Evolutionary conservation across 2,113 vertebrate species (phyloP), one percentile per base, ranked within the genome.

Genomic region (Oenanthe melanoleuca): DNA sequence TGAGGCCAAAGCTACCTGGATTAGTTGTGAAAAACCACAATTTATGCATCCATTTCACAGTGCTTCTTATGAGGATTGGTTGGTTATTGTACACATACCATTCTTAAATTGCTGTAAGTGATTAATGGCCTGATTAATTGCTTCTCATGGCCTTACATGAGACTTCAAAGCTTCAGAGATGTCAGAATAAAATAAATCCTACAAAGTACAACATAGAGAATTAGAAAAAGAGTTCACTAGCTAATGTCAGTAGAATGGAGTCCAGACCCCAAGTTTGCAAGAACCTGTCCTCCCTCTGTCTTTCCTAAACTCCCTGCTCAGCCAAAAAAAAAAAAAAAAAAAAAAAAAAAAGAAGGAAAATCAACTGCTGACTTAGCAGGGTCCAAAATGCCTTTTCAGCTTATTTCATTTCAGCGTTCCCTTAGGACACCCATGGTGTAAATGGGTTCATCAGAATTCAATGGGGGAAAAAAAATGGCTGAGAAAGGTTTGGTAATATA

Each of bases 361-460:
- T 23, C 24, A 49, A 7, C 31, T 75, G 75, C 87, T 94, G 85
- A 94, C 47, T 89, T 95, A 86, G 75, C 80, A 72, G 50, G 20
- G 72, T 70, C 65, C 73, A 81, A 94, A 95, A 75, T 93, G 61
- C 71, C 69, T 93, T 86, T 88, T 81, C 91, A 86, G 85, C 90
- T 94, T 93, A 88, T 40, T 86, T 49, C 37, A 72, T 75, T 74
- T 77, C 85, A 83, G n/a, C 47, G 40, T 69, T 88, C 85, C 91
- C 91, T 92, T 65, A 93, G 79, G 95, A 93, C 44, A 94, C 33
- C 60, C 60, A n/a, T 74, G 94, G 66, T 96, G 93, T 81, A 82
- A 94, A 94, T 55, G 65, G 45, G 61, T 75, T 84, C 69, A 93
- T 92, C 92, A 92, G 94, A 95, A 95, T 83, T 86, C 75, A 88